Percentiles rank a stretch among this genome's conserved stretches.
Evolutionary conservation across 2,113 vertebrate genomes (phyloP).

Genomic region (Cyanoliseus patagonus): DNA sequence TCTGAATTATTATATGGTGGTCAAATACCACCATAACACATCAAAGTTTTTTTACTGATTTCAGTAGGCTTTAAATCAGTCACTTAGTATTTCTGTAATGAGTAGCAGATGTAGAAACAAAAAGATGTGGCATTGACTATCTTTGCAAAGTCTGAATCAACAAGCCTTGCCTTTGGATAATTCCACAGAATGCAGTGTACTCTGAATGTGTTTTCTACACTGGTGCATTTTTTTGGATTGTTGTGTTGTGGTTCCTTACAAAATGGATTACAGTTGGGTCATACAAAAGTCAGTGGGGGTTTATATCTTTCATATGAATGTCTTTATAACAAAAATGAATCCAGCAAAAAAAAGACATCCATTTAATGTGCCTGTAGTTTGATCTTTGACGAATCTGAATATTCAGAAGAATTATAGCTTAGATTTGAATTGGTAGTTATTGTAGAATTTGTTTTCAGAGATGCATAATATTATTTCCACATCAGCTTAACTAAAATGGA

Average conservation of each 20-base stretch:
- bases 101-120: neutral
- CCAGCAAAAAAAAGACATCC: neutral
- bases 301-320: neutral
- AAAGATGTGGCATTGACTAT: neutral
- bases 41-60: neutral
- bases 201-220: neutral
- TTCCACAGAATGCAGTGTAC: neutral
- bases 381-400: neutral
- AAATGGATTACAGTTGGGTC: neutral
- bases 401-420: neutral
- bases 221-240: neutral
- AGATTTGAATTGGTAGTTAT: neutral
- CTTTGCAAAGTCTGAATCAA: neutral
- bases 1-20: neutral
- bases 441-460: neutral
- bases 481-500: neutral
- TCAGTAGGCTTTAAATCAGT: neutral
- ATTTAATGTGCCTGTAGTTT: neutral
- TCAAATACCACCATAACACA: neutral
- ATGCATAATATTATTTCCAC: neutral
- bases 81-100: neutral
- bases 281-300: neutral
- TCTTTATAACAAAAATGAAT: neutral
- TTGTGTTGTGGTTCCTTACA: neutral
- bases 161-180: neutral